phyloP scores from a whole-genome alignment of 2,888 invertebrate genomes.

The Cephus runcator region DNA sequence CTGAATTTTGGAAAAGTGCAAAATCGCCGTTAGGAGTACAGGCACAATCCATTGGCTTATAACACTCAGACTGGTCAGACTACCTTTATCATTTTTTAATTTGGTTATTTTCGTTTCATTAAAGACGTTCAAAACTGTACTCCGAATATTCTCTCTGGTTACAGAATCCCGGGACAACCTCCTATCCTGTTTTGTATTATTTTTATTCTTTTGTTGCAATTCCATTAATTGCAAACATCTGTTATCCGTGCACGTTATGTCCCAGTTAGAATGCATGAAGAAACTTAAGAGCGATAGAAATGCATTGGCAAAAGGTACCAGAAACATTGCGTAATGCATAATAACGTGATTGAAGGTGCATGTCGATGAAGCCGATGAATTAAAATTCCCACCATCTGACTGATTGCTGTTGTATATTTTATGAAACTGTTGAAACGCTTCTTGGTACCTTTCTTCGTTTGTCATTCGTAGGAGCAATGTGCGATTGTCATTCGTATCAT shows the following conservation, averaged over 20 bases:
- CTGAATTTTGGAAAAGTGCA: slow-evolving; percentile 39
- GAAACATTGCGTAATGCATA: slow-evolving; percentile 52
- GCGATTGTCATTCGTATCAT: slow-evolving; percentile 6
- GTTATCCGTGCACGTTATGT: slow-evolving; percentile 25
- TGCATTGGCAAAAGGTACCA: slow-evolving; percentile 56
- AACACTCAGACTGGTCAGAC: slow-evolving; percentile 35
- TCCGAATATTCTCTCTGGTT: not conserved
- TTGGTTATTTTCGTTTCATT: slow-evolving; percentile 3
- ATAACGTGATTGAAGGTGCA: slow-evolving; percentile 42
- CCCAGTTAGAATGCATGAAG: slow-evolving; percentile 40
- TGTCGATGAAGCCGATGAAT: not conserved
- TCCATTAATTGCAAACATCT: slow-evolving; percentile 25
- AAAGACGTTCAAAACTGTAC: slow-evolving; percentile 9
- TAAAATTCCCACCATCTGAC: not conserved
- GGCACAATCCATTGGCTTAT: slow-evolving; percentile 55
- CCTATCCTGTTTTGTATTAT: no score
- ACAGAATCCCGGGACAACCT: not conserved
- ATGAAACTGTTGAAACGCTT: slow-evolving; percentile 11
- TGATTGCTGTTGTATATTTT: slow-evolving; percentile 10
- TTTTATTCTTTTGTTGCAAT: not conserved
- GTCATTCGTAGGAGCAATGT: slow-evolving; percentile 13
- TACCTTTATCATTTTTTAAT: slow-evolving; percentile 17
- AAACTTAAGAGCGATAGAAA: slow-evolving; percentile 55
- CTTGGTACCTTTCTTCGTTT: slow-evolving; percentile 9
- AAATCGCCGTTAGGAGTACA: slow-evolving; percentile 35